A percentile compares a stretch with the other conserved stretches of the same genome.
Evolutionary conservation across 2,113 vertebrate genomes (phyloP).

Genomic region (Psettodes erumei): DNA sequence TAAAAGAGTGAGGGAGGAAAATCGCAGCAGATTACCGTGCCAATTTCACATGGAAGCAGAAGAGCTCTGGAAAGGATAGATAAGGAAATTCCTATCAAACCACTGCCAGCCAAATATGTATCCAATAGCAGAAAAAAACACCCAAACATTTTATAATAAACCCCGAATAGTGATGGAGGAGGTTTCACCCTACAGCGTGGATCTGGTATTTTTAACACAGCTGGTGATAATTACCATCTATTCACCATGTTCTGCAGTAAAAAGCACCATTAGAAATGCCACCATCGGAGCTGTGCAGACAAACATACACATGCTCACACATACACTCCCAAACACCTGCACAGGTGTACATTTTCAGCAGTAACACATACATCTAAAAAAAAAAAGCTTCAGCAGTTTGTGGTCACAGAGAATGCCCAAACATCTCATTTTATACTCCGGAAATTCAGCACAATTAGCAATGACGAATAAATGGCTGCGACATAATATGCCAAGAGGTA

Average conservation of each 20-base stretch:
- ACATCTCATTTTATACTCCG: constrained; percentile 12
- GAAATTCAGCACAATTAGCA: constrained; percentile 22
- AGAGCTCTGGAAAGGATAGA: constrained; percentile 84
- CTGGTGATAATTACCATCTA: constrained; percentile 80
- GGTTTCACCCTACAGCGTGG: constrained; percentile 77
- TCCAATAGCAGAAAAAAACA: constrained; percentile 77
- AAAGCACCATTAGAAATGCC: constrained; percentile 68
- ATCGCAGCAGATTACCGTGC: constrained; percentile 83
- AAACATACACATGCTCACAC: constrained; percentile 16
- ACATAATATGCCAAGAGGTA: constrained; percentile 12
- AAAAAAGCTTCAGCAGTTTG: constrained; percentile 19
- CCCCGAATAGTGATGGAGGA: constrained; percentile 78
- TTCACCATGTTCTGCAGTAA: constrained; percentile 69
- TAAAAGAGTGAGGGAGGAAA: constrained; percentile 78
- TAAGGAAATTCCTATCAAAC: constrained; percentile 84
- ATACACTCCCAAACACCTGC: neutral
- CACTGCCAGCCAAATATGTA: constrained; percentile 84
- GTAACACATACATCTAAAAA: too few relatives aligned
- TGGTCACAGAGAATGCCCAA: constrained; percentile 10
- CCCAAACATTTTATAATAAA: constrained; percentile 81
- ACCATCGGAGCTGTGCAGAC: constrained; percentile 52
- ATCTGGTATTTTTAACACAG: constrained; percentile 79
- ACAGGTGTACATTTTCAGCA: constrained; percentile 22
- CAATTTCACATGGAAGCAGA: constrained; percentile 83
- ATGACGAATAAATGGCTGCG: neutral